Percentiles rank a stretch among this genome's conserved stretches.
phyloP scores from a whole-genome alignment of 2,797 vertebrate genomes.

The Alosa sapidissima region DNA sequence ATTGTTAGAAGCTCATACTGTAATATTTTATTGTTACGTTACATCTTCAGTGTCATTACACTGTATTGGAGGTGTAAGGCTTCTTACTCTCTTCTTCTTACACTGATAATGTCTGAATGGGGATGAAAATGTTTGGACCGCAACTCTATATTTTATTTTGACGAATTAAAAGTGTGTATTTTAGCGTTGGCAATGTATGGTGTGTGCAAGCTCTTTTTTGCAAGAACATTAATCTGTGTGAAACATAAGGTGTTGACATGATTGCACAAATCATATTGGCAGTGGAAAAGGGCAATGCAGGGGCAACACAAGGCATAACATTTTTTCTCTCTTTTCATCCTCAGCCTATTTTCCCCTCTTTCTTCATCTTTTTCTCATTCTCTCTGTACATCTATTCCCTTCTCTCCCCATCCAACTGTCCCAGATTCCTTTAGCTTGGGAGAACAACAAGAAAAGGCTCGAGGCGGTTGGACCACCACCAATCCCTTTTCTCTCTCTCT shows the following conservation, averaged over 20 bases:
- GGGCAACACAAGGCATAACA: background rate
- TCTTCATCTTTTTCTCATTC: background rate
- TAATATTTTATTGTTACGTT: too few species aligned
- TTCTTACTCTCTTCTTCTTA: too few species aligned
- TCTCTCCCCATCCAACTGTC: conserved; percentile 28
- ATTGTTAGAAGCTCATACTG: too few species aligned
- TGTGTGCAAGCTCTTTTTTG: too few species aligned
- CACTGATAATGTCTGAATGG: too few species aligned
- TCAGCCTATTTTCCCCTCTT: background rate
- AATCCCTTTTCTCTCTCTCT: conserved; percentile 62
- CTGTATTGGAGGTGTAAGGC: too few species aligned
- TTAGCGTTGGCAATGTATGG: too few species aligned
- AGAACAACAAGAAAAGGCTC: conserved; percentile 77
- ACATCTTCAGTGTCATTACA: too few species aligned
- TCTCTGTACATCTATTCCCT: background rate
- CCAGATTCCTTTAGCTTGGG: conserved; percentile 41
- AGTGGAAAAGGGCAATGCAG: background rate
- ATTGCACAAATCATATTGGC: background rate
- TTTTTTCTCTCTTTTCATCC: background rate
- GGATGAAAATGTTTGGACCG: too few species aligned
- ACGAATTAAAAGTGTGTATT: too few species aligned
- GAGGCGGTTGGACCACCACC: conserved; percentile 82
- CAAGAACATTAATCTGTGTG: background rate
- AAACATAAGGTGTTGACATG: conserved; percentile 3
- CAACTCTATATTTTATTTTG: too few species aligned